phyloP scores from a whole-genome alignment of 1,140 invertebrate species.

The Ephestia elutella region DNA sequence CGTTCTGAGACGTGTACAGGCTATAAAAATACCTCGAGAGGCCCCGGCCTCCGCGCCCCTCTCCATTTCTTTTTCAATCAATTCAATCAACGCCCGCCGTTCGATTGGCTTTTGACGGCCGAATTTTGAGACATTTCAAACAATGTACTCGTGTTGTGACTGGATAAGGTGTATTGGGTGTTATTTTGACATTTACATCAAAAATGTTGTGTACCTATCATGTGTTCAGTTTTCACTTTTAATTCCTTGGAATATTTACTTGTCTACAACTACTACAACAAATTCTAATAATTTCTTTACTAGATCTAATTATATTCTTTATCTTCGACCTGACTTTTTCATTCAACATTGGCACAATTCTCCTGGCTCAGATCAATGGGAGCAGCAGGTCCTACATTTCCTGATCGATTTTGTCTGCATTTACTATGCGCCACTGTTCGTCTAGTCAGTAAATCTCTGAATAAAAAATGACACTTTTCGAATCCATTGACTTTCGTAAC shows the following conservation, averaged over 20 bases:
- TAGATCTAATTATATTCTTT: too few relatives aligned
- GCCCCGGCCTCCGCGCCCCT: constrained; percentile 31
- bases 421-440: constrained; percentile 1
- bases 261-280: too few relatives aligned
- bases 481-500: constrained; percentile 11
- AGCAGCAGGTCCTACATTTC: background rate
- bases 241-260: background rate
- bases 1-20: constrained; percentile 57
- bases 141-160: constrained; percentile 10
- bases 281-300: too few relatives aligned
- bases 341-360: background rate
- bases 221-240: background rate
- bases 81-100: constrained; percentile 58
- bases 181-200: background rate
- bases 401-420: constrained; percentile 1
- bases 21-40: constrained; percentile 63
- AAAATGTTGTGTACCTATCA: background rate
- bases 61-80: constrained; percentile 66
- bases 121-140: constrained; percentile 34
- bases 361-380: background rate
- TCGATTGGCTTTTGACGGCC: constrained; percentile 48
- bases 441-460: constrained; percentile 19
- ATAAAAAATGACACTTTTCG: constrained; percentile 21
- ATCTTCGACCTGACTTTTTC: background rate
- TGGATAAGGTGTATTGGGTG: background rate